Conservation (phyloP, 2,888 invertebrate species). For the Xestia ashworthii region DNA sequence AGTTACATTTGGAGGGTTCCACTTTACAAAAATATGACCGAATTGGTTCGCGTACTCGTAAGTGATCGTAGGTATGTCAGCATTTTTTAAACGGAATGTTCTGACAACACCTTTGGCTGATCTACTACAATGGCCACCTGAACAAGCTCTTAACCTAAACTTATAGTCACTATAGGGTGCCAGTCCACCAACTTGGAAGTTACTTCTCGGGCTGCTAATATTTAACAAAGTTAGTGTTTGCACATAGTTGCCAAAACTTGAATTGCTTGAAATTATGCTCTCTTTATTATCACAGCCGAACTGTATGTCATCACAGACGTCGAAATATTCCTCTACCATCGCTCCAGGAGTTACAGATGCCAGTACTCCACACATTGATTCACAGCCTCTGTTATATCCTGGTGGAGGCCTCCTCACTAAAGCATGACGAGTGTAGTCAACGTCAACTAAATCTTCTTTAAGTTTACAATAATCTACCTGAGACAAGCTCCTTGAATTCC, state of each 20-base stretch:
- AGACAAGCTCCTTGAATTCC: conserved; percentile 70
- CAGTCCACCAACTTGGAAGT: conserved; percentile 77
- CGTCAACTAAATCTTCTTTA: conserved; percentile 70
- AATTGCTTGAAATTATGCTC: conserved; percentile 72
- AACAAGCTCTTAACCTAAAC: conserved; percentile 82
- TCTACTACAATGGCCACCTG: conserved; percentile 77
- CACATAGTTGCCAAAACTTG: conserved; percentile 73
- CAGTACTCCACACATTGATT: conserved; percentile 82
- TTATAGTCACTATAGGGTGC: conserved; percentile 85
- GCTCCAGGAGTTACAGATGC: conserved; percentile 78
- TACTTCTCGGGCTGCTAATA: conserved; percentile 71
- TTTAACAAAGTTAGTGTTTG: conserved; percentile 75
- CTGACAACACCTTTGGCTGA: conserved; percentile 79
- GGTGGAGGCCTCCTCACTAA: conserved; percentile 81
- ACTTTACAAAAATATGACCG: conserved; percentile 77
- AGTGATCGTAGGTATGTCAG: conserved; percentile 76
- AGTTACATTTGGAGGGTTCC: conserved; percentile 79
- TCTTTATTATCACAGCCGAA: conserved; percentile 74
- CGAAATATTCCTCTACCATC: conserved; percentile 81
- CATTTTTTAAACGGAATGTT: conserved; percentile 75
- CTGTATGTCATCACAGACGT: conserved; percentile 76
- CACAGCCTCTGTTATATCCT: conserved; percentile 80
- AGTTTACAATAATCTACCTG: conserved; percentile 78
- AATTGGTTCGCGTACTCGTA: conserved; percentile 66
- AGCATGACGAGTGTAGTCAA: conserved; percentile 79